Percentiles rank a stretch among this genome's conserved stretches.
These are phyloP conservation scores for Metopolophium dirhodum DNA, from an alignment of 1,140 invertebrate genomes.

Conservation along the genomic window DNA sequence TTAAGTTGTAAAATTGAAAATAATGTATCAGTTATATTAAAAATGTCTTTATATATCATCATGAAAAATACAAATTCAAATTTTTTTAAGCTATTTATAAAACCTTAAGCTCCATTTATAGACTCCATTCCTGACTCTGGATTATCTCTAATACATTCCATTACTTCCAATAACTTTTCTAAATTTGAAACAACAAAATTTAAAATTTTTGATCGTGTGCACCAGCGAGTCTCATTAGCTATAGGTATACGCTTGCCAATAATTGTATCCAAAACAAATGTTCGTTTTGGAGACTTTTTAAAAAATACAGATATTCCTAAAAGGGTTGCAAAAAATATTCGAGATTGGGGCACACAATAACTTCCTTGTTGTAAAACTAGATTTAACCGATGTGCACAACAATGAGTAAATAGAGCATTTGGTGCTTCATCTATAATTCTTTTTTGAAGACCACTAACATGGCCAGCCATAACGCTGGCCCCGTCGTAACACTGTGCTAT, in stretches of 20 bases:
- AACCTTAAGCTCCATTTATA: background rate
- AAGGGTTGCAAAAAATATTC: conserved; percentile 18
- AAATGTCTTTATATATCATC: conserved; percentile 9
- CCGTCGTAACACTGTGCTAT: conserved; percentile 40
- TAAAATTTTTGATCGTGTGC: conserved; percentile 4
- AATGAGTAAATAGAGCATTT: conserved; percentile 60
- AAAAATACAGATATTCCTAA: conserved; percentile 27
- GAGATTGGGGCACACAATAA: background rate
- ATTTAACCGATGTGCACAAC: conserved; percentile 9
- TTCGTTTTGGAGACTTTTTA: conserved; percentile 50
- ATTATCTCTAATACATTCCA: conserved; percentile 5
- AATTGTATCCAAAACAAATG: conserved; percentile 23
- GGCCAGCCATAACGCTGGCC: conserved; percentile 17
- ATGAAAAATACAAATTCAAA: conserved; percentile 42
- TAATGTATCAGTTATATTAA: conserved; percentile 27
- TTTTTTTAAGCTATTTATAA: conserved; percentile 7
- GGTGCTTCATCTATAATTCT: conserved; percentile 59
- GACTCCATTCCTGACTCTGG: background rate
- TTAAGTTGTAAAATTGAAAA: conserved; percentile 36
- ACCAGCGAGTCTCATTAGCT: conserved; percentile 18
- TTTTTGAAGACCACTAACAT: conserved; percentile 60
- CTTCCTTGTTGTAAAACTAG: conserved; percentile 59
- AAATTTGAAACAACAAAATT: conserved; percentile 11
- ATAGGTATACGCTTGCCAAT: conserved; percentile 27
- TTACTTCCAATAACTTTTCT: conserved; percentile 16